Evolutionary conservation across 1,140 invertebrate species (phyloP), one percentile per base, ranked within the genome.

Genomic region (Cydia pomonella): DNA sequence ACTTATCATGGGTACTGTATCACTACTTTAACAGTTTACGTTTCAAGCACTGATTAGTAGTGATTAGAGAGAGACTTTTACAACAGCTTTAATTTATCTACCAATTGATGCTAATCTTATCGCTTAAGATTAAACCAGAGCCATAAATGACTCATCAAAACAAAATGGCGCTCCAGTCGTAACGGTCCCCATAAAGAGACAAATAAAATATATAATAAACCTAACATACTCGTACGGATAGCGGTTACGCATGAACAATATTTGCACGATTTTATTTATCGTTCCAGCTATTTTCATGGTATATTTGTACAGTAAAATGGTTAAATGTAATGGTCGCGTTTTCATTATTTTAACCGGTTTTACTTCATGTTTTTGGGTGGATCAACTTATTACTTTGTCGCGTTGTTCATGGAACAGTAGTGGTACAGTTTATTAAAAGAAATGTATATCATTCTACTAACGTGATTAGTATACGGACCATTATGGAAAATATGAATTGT

Each of bases 191-290:
- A 69, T 69, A 69, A 69, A 69, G 64, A 33, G 64, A n/a, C 64
- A 33, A 29, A 69, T 69, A 69, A 69, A 69, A 69, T 69, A 69
- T 41, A 69, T 10, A 69, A 69, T 69, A 69, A 69, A 69, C 13
- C 29, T 18, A 33, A 69, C 27, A 33, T 66, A 33, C 41, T 44
- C 41, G 13, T 16, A 44, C n/a, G n/a, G 13, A 41, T 18, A 16
- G 29, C 33, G 27, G 29, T 69, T 38, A n/a, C 64, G 64, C 18
- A 64, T 33, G 29, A 33, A 69, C 64, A 69, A 33, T 69, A 69
- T 69, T 69, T 33, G 29, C 29, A 69, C 29, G n/a, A 18, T 33
- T 69, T 69, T 69, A 69, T 69, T 69, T 69, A 33, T 38, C 18
- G 9, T 69, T 69, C 10, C n/a, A 27, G 6, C 5, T 29, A 69